Conservation (phyloP, 2,113 vertebrate genomes). For the Leucosticte australis region DNA sequence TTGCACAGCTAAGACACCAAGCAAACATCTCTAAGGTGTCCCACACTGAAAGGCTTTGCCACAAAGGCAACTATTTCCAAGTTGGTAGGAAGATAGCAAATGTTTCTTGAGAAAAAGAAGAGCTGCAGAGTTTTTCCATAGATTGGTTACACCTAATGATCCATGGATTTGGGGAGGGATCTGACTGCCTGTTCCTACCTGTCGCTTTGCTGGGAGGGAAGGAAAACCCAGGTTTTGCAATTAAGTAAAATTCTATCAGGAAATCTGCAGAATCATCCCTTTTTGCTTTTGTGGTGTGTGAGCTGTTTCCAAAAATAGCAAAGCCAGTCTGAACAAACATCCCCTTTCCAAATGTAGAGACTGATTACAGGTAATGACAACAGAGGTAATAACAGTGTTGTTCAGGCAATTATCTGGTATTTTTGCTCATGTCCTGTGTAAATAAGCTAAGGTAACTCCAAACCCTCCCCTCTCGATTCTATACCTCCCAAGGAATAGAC, state of each 20-base stretch:
- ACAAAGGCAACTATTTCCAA: neutral
- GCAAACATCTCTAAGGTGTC: neutral
- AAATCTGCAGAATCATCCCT: neutral
- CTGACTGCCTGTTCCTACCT: neutral
- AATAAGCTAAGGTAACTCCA: neutral
- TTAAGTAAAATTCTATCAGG: neutral
- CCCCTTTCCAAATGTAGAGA: neutral
- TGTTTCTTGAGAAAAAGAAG: neutral
- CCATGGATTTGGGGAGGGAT: neutral
- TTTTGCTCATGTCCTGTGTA: neutral
- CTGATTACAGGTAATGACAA: neutral
- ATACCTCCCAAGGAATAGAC: neutral
- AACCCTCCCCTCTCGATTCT: neutral
- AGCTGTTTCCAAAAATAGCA: neutral
- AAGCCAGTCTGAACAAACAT: neutral
- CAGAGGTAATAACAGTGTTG: neutral
- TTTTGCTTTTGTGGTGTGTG: neutral
- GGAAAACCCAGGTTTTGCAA: neutral
- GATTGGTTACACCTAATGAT: neutral
- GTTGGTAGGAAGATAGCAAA: neutral
- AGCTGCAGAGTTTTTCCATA: neutral
- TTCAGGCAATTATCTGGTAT: neutral
- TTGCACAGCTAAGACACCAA: neutral
- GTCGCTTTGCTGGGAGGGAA: neutral
- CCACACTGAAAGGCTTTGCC: neutral